A percentile compares a stretch with the other conserved stretches of the same genome.
Conservation (phyloP, 1,140 invertebrate species). For the Apis laboriosa region DNA sequence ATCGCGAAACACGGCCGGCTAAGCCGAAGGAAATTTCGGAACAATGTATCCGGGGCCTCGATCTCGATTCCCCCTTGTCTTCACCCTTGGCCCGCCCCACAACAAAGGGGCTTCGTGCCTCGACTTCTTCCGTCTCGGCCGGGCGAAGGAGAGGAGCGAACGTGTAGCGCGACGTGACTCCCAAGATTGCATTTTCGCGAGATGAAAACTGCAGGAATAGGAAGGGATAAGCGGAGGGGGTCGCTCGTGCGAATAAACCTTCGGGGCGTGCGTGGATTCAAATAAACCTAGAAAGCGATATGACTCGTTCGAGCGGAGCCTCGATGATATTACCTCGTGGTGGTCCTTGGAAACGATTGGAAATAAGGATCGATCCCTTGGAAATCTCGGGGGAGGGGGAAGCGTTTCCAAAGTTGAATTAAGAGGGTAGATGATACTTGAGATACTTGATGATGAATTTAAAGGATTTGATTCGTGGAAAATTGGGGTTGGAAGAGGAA, state of each 20-base stretch:
- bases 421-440: too few species aligned
- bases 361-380: conserved; percentile 23
- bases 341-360: conserved; percentile 13
- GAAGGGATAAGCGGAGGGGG: conserved; percentile 41
- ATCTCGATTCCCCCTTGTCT: neutral
- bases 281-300: conserved; percentile 50
- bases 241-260: conserved; percentile 54
- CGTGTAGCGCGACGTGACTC: conserved; percentile 48
- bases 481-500: neutral
- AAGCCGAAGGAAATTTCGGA: conserved; percentile 39
- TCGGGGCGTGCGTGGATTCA: conserved; percentile 47
- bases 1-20: conserved; percentile 19
- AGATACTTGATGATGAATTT: neutral
- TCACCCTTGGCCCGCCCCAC: conserved; percentile 6
- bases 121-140: conserved; percentile 30
- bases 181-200: conserved; percentile 52
- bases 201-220: conserved; percentile 49
- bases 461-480: neutral
- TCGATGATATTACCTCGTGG: conserved; percentile 43
- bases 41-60: conserved; percentile 12
- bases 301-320: conserved; percentile 37
- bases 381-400: neutral
- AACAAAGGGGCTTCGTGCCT: conserved; percentile 45
- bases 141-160: conserved; percentile 27
- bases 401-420: neutral